Evolutionary conservation across 2,113 vertebrate species (phyloP).

Genomic region (Thamnaconus septentrionalis): DNA sequence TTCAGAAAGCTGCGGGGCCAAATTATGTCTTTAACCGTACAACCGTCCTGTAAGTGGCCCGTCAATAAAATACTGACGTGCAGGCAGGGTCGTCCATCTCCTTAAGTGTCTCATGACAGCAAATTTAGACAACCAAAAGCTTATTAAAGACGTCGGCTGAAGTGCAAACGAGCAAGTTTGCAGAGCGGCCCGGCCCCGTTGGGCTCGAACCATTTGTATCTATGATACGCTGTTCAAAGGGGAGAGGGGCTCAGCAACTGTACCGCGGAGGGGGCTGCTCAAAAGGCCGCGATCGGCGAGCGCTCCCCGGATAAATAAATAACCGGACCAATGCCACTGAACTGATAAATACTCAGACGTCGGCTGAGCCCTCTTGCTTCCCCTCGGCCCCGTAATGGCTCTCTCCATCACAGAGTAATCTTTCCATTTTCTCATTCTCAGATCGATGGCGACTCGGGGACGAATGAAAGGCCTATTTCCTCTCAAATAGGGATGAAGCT

Average conservation of each 20-base stretch:
- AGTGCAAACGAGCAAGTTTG: not conserved
- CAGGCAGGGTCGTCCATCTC: not conserved
- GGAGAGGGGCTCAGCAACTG: no score
- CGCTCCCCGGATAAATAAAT: conserved; percentile 30
- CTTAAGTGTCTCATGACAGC: not conserved
- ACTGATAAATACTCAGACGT: conserved; percentile 51
- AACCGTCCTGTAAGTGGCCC: not conserved
- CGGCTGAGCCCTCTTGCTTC: conserved; percentile 40
- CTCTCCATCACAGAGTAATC: conserved; percentile 63
- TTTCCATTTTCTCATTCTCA: conserved; percentile 68
- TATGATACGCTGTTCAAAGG: no score
- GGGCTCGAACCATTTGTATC: no score
- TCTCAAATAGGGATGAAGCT: conserved; percentile 65
- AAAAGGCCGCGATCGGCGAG: conserved; percentile 12
- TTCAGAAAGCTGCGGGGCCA: not conserved
- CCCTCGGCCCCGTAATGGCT: conserved; percentile 41
- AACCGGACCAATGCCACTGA: conserved; percentile 23
- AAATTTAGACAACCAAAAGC: not conserved
- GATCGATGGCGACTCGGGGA: conserved; percentile 59
- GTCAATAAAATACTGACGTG: not conserved
- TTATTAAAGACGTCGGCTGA: not conserved
- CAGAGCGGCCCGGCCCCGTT: not conserved
- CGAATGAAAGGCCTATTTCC: conserved; percentile 65
- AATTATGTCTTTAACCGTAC: not conserved
- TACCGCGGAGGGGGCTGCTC: not conserved